Evolutionary conservation across 2,888 invertebrate genomes (phyloP).

Genomic region (Autographa pulchrina): DNA sequence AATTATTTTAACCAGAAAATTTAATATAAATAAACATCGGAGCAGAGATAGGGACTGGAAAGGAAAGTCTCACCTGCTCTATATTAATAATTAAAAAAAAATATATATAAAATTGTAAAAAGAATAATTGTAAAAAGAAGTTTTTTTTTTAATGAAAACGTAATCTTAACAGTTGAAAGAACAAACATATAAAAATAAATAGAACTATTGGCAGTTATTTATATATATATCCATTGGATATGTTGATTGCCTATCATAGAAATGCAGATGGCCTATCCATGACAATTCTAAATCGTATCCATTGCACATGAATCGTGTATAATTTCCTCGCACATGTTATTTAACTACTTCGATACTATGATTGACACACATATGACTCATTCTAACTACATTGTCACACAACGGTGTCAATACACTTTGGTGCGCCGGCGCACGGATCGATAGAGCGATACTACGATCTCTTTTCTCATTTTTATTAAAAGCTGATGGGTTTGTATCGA

Average conservation of each 20-base stretch:
- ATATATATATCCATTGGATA: neutral
- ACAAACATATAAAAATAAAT: too few relatives aligned
- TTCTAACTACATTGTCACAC: conserved; percentile 43
- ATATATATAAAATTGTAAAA: too few relatives aligned
- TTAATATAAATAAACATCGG: too few relatives aligned
- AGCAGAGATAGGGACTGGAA: too few relatives aligned
- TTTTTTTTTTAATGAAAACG: too few relatives aligned
- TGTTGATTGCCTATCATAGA: neutral
- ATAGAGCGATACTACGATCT: conserved; percentile 25
- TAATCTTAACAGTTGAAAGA: too few relatives aligned
- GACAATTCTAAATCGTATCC: conserved; percentile 26
- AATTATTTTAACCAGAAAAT: too few relatives aligned
- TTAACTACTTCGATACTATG: conserved; percentile 21
- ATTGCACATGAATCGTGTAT: conserved; percentile 40
- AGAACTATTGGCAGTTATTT: too few relatives aligned
- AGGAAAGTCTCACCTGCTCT: too few relatives aligned
- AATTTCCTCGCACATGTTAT: conserved; percentile 24
- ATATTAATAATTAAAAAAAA: too few relatives aligned
- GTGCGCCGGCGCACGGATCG: conserved; percentile 33
- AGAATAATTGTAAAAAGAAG: too few relatives aligned
- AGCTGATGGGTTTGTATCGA: neutral
- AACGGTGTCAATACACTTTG: conserved; percentile 55
- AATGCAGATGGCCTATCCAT: conserved; percentile 32
- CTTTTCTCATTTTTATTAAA: neutral
- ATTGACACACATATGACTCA: conserved; percentile 59